phyloP scores from a whole-genome alignment of 1,140 invertebrate species.

The Scaptomyza hsui region DNA sequence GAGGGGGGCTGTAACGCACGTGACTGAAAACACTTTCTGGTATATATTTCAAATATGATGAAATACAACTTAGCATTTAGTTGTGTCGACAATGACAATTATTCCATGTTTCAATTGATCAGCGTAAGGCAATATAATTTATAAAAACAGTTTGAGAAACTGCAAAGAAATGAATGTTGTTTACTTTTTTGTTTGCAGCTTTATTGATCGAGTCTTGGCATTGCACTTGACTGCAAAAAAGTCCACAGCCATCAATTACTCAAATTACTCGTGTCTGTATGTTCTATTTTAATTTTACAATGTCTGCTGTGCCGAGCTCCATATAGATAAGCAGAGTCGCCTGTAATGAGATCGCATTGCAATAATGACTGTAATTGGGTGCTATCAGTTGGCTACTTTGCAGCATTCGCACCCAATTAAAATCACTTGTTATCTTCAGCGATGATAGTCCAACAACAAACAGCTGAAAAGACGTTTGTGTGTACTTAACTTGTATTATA shows the following conservation, averaged over 20 bases:
- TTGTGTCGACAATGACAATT: neutral
- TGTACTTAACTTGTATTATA: conserved; percentile 40
- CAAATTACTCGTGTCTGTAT: neutral
- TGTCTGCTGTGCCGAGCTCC: neutral
- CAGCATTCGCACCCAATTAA: conserved; percentile 24
- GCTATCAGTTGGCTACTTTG: conserved; percentile 8
- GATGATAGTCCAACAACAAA: conserved; percentile 16
- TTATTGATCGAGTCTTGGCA: conserved; percentile 30
- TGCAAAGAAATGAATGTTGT: neutral
- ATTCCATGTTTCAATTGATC: conserved; percentile 22
- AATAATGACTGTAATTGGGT: conserved; percentile 3
- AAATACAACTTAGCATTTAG: neutral
- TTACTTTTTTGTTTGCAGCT: no score
- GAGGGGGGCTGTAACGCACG: conserved; percentile 2
- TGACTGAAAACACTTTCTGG: neutral
- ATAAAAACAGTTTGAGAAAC: neutral
- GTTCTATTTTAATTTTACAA: conserved; percentile 1
- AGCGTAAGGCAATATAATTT: conserved; percentile 3
- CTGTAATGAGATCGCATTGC: conserved; percentile 10
- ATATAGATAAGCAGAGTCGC: conserved; percentile 15
- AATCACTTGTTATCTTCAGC: conserved; percentile 39
- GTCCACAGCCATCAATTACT: conserved; percentile 24
- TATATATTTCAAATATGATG: neutral
- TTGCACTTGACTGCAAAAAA: conserved; percentile 40
- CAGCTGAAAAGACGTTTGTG: conserved; percentile 20